phyloP scores from a whole-genome alignment of 2,888 invertebrate genomes.

The Craniophora ligustri region DNA sequence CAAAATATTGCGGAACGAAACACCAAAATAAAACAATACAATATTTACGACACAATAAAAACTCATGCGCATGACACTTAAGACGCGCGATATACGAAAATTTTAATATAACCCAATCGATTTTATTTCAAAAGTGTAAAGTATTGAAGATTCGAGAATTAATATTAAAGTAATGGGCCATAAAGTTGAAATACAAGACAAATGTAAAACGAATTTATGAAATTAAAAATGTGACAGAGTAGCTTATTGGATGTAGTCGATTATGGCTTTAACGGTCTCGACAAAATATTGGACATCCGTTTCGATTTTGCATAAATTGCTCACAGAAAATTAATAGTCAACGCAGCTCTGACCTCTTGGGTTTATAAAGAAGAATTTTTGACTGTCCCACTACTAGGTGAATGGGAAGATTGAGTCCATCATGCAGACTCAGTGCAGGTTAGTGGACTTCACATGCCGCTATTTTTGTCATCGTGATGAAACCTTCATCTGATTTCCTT shows the following conservation, averaged over 20 bases:
- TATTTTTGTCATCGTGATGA: no score
- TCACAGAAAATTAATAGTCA: no score
- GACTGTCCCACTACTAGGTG: no score
- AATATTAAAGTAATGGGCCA: constrained; percentile 44
- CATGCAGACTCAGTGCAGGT: no score
- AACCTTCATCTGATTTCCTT: no score
- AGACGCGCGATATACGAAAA: constrained; percentile 39
- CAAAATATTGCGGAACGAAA: constrained; percentile 23
- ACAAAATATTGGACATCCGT: not conserved
- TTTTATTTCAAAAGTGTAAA: constrained; percentile 44
- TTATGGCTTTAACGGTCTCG: constrained; percentile 6
- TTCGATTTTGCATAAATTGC: not conserved
- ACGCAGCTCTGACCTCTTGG: no score
- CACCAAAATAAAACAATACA: constrained; percentile 41
- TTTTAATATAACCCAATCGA: constrained; percentile 49
- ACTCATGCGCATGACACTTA: constrained; percentile 41
- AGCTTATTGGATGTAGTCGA: constrained; percentile 25
- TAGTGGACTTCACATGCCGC: no score
- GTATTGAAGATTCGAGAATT: constrained; percentile 43
- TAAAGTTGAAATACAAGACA: constrained; percentile 50
- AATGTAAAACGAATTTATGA: constrained; percentile 40
- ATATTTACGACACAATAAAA: constrained; percentile 44
- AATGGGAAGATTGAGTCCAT: no score
- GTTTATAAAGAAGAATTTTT: no score
- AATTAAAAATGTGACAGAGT: constrained; percentile 47